Percentiles rank a stretch among this genome's conserved stretches.
These are phyloP conservation scores for Lophochroa leadbeateri DNA, from an alignment of 2,113 vertebrate species.

Conservation along the genomic window DNA sequence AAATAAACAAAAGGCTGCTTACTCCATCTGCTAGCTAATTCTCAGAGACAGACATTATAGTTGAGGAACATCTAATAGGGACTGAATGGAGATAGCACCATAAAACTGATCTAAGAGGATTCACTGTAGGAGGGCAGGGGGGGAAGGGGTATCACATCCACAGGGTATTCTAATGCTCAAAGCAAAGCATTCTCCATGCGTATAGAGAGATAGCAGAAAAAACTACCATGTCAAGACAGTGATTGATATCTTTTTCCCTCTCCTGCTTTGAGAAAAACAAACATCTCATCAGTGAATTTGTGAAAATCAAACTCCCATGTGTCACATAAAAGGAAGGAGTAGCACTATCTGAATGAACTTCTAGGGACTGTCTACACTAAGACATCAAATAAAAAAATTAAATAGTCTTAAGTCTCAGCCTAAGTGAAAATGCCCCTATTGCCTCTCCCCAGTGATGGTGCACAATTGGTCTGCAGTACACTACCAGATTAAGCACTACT, in stretches of 20 bases:
- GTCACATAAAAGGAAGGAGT: background rate
- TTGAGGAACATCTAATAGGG: background rate
- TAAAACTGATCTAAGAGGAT: background rate
- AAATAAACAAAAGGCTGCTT: slow-evolving; percentile 4
- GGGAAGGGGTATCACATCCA: background rate
- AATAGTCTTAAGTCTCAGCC: background rate
- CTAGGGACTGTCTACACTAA: background rate
- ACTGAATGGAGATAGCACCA: background rate
- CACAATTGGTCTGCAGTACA: background rate
- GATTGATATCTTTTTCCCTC: background rate
- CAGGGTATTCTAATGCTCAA: background rate
- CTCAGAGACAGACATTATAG: background rate
- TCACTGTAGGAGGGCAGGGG: background rate
- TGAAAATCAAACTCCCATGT: background rate
- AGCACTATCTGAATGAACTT: background rate
- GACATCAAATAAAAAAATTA: background rate
- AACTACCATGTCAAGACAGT: background rate
- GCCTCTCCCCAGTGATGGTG: background rate
- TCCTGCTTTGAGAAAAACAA: background rate
- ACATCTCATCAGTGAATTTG: background rate
- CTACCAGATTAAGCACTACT: background rate
- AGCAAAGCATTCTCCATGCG: background rate
- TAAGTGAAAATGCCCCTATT: background rate
- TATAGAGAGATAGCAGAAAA: background rate
- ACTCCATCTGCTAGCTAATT: background rate